Evolutionary conservation across 30 jellyfish, hydroid and myxozoan genomes (phyloP), one percentile per base, ranked within the genome.

Genomic region (Cassiopea andromeda): DNA sequence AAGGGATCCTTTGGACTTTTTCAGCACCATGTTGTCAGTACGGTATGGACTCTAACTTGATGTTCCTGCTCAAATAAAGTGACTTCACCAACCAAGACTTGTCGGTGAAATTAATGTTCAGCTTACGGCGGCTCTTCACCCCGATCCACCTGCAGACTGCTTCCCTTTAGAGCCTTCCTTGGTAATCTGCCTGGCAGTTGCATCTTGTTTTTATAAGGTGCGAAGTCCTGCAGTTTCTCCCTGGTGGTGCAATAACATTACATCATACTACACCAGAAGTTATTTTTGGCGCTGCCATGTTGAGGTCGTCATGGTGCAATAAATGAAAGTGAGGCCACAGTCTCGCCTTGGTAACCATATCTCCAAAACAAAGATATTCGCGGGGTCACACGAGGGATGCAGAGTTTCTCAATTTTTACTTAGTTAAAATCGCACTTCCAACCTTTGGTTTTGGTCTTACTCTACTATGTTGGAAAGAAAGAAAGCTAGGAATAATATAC

Each of bases 161-260:
- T 64, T 16, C 73, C 2, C 43, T 27, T 64, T 14, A 4, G 5
- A 64, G 43, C 73, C 27, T 64, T 64, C 43, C 27, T 64, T 64
- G 73, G 38, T 4, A 2, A 2, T 64, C 73, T 4, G 27, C 79
- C 79, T 1, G 10, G 57, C 18, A 19, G 5, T 6, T 54, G 2
- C 4, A n/a, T 19, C 54, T 10, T 9, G 7, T 70, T 19, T 70
- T 70, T 70, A 70, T 70, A 43, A 50, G 27, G n/a, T 70, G 43
- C 27, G 8, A 3, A 17, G 7, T 6, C 10, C 15, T 2, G 54
- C 54, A 1, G 18, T 77, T 77, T 3, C 86, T 49, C 57, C 74
- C 19, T 77, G 58, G 73, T 77, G 86, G 86, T 77, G 86, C 86
- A 77, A 77, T 12, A 48, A n/a, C 50, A 75, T 77, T 48, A 48